These are phyloP conservation scores for Cyclophora albipunctata DNA, from an alignment of 2,888 invertebrate species.

Conservation along the genomic window DNA sequence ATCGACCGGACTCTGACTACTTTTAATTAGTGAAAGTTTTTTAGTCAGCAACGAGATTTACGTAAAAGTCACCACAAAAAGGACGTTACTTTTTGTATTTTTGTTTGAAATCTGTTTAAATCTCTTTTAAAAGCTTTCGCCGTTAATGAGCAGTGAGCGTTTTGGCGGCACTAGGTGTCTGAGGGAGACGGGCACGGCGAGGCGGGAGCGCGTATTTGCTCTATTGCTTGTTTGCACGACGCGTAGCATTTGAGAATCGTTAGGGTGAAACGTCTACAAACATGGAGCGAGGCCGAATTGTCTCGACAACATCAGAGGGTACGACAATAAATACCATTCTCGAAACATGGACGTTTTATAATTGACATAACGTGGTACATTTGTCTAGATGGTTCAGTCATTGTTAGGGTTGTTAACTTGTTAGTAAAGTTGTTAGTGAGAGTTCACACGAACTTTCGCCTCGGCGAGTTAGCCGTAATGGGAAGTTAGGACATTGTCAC, in stretches of 20 bases:
- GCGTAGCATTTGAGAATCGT: conserved; percentile 72
- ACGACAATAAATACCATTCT: conserved; percentile 64
- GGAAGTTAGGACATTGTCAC: conserved; percentile 61
- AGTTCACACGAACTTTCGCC: conserved; percentile 65
- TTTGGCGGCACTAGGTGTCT: conserved; percentile 28
- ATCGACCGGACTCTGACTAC: conserved; percentile 46
- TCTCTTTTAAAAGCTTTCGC: conserved; percentile 62
- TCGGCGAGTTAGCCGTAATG: conserved; percentile 57
- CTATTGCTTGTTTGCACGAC: conserved; percentile 59
- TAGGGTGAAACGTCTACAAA: conserved; percentile 67
- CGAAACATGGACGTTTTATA: conserved; percentile 68
- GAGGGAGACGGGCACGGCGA: conserved; percentile 21
- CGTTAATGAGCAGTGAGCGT: conserved; percentile 61
- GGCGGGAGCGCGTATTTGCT: conserved; percentile 49
- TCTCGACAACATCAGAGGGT: conserved; percentile 58
- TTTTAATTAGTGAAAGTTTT: conserved; percentile 62
- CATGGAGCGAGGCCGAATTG: conserved; percentile 58
- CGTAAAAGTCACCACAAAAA: conserved; percentile 67
- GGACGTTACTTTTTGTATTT: conserved; percentile 61
- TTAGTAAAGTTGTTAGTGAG: conserved; percentile 68
- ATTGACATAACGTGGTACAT: conserved; percentile 53
- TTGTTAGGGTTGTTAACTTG: conserved; percentile 69
- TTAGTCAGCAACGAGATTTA: conserved; percentile 55
- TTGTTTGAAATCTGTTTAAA: conserved; percentile 64
- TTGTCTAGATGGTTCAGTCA: conserved; percentile 70